Conservation (phyloP, 2,797 vertebrate species). For the Fistularia tabacaria region DNA sequence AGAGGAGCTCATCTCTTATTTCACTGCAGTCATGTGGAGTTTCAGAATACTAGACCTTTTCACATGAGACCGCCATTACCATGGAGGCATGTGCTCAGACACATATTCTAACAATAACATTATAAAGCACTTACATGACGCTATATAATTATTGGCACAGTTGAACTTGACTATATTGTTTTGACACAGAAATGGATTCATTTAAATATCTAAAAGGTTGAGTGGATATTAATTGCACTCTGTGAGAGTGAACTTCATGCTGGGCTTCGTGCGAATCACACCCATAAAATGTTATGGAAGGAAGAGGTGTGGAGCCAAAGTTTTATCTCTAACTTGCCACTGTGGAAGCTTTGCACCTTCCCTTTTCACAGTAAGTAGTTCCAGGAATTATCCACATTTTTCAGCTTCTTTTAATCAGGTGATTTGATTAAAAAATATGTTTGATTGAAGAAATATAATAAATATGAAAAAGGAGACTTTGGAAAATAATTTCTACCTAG, state of each 20-base stretch:
- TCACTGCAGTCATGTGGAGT: no score
- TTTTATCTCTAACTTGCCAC: slow-evolving; percentile 30
- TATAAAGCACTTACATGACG: slow-evolving; percentile 31
- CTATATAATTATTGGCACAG: slow-evolving; percentile 59
- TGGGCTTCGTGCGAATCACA: slow-evolving; percentile 39
- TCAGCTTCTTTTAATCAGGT: no score
- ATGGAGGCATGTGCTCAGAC: background rate
- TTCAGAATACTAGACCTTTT: background rate
- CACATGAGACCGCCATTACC: background rate
- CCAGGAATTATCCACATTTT: no score
- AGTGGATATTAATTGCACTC: slow-evolving; percentile 65
- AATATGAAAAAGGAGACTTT: no score
- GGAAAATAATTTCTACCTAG: no score
- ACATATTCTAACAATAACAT: slow-evolving; percentile 27
- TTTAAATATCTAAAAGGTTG: slow-evolving; percentile 66
- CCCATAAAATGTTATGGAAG: slow-evolving; percentile 65
- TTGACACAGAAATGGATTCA: slow-evolving; percentile 61
- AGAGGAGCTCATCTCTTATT: no score
- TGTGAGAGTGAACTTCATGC: slow-evolving; percentile 46
- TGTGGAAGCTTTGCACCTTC: no score
- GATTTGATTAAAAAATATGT: no score
- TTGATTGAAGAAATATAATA: no score
- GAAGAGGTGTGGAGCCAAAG: slow-evolving; percentile 39
- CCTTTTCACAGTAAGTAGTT: no score
- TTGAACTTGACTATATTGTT: slow-evolving; percentile 61